A percentile compares a stretch with the other conserved stretches of the same genome.
These are phyloP conservation scores for Microplitis manilae DNA, from an alignment of 2,888 invertebrate genomes.

Conservation along the genomic window DNA sequence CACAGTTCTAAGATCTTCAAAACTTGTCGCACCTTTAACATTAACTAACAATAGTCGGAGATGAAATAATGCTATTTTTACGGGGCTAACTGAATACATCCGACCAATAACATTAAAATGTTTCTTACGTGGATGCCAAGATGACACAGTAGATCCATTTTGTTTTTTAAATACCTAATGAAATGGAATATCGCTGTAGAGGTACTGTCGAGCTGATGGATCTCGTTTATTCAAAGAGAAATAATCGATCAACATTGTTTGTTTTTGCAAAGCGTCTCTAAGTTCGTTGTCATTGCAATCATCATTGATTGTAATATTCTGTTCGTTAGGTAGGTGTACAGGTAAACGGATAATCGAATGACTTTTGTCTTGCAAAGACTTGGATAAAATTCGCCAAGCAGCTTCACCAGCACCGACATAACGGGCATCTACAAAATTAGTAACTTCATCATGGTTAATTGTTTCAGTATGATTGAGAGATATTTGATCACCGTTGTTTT, in stretches of 20 bases:
- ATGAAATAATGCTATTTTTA: constrained; percentile 58
- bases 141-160: neutral
- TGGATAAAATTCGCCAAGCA: neutral
- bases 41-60: constrained; percentile 59
- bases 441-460: neutral
- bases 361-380: too few relatives aligned
- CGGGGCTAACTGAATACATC: constrained; percentile 56
- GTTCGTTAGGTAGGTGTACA: neutral
- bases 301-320: neutral
- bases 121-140: neutral
- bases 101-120: neutral
- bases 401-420: neutral
- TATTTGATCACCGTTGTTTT: too few relatives aligned
- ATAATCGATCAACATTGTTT: neutral
- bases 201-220: too few relatives aligned
- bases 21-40: constrained; percentile 63
- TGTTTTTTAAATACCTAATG: constrained; percentile 17
- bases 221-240: too few relatives aligned
- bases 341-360: neutral
- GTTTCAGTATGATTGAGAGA: neutral
- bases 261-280: neutral
- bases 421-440: neutral
- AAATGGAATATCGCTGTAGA: neutral
- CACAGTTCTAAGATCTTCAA: constrained; percentile 42
- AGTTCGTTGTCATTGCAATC: neutral